These are phyloP conservation scores for Pseudanteris insignis DNA, from an alignment of 2,888 invertebrate species.

Conservation along the genomic window DNA sequence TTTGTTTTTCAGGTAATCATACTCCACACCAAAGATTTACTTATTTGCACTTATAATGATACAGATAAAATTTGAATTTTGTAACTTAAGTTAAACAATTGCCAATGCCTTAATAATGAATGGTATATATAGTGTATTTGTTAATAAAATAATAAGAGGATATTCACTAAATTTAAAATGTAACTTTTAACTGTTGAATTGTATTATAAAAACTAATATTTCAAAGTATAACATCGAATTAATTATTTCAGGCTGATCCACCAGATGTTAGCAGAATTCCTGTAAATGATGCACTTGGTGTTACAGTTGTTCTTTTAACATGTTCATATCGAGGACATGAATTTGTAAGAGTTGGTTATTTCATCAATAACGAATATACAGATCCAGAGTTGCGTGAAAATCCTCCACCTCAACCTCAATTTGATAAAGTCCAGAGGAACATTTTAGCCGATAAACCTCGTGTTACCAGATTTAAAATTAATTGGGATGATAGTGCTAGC, in stretches of 20 bases:
- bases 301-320: slow-evolving; percentile 94
- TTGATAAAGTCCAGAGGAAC: slow-evolving; percentile 83
- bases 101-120: no score
- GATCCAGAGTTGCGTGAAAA: slow-evolving; percentile 94
- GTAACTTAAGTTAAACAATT: no score
- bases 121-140: no score
- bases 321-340: slow-evolving; percentile 92
- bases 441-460: slow-evolving; percentile 76
- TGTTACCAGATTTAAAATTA: slow-evolving; percentile 96
- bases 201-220: no score
- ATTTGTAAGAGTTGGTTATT: slow-evolving; percentile 97
- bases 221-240: neutral
- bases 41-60: no score
- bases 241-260: slow-evolving; percentile 82
- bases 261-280: slow-evolving; percentile 95
- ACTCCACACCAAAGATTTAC: no score
- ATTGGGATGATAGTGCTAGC: slow-evolving; percentile 82
- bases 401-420: slow-evolving; percentile 90
- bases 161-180: no score
- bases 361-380: slow-evolving; percentile 96
- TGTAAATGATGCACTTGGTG: slow-evolving; percentile 95
- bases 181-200: no score
- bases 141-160: no score
- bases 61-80: no score
- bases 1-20: slow-evolving; percentile 87